Conservation (phyloP, 30 jellyfish, hydroid and myxozoan species). For the Hydra vulgaris region DNA sequence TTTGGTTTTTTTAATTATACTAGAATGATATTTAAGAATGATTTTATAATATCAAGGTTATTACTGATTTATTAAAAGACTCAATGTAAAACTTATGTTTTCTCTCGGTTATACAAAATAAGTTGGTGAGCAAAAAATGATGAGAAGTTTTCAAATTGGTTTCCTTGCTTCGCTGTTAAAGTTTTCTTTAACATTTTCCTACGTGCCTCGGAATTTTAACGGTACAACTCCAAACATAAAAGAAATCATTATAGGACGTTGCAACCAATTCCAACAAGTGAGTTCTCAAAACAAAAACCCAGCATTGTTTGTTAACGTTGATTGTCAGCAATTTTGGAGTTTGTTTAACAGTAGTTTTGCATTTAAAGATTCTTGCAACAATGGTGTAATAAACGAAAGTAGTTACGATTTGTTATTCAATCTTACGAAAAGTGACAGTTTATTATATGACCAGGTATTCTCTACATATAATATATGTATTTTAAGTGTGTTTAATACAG, state of each 20-base stretch:
- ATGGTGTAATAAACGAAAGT: background rate
- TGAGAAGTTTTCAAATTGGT: too few species aligned
- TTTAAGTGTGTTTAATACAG: too few species aligned
- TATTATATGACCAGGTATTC: slow-evolving; percentile 1
- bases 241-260: slow-evolving; percentile 19
- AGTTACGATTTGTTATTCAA: slow-evolving; percentile 10
- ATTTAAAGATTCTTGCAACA: slow-evolving; percentile 6
- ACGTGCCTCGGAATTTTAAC: background rate
- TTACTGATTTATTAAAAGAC: too few species aligned
- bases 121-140: too few species aligned
- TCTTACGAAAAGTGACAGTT: background rate
- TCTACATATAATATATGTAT: too few species aligned
- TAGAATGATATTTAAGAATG: too few species aligned
- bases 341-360: slow-evolving; percentile 11
- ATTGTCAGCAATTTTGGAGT: slow-evolving; percentile 16
- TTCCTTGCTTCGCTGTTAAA: too few species aligned
- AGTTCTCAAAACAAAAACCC: background rate
- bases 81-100: too few species aligned
- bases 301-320: background rate
- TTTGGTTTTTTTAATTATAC: too few species aligned
- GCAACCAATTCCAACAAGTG: slow-evolving; percentile 13
- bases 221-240: slow-evolving; percentile 12
- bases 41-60: too few species aligned
- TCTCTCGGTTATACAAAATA: too few species aligned
- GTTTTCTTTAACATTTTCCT: background rate